These are phyloP conservation scores for Cheilosia grossa DNA, from an alignment of 2,888 invertebrate species.

Conservation along the genomic window DNA sequence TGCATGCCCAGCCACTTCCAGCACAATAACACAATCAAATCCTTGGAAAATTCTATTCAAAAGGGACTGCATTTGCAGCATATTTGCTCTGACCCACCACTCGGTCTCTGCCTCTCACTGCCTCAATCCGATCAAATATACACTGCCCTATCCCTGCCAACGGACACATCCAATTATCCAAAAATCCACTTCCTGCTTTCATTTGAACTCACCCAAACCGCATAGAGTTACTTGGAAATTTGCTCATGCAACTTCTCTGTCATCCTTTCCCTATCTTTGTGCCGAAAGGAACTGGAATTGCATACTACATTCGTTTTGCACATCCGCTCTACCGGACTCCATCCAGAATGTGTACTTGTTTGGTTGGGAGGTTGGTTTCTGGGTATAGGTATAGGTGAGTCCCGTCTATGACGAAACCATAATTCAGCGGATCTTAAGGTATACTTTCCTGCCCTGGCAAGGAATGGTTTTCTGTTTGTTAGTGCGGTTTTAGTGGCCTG, in stretches of 20 bases:
- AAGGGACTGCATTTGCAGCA: too few relatives aligned
- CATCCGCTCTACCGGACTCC: conserved; percentile 4
- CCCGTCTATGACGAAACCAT: conserved; percentile 34
- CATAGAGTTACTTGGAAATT: too few relatives aligned
- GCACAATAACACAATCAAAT: too few relatives aligned
- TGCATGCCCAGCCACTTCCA: too few relatives aligned
- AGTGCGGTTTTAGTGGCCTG: conserved; percentile 33
- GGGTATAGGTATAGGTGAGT: conserved; percentile 9
- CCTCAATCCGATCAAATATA: too few relatives aligned
- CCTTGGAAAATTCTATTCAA: too few relatives aligned
- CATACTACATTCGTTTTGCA: conserved; percentile 9
- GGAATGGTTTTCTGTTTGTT: conserved; percentile 2
- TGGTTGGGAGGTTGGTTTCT: conserved; percentile 21
- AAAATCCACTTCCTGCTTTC: too few relatives aligned
- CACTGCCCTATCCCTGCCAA: too few relatives aligned
- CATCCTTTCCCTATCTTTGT: conserved; percentile 14
- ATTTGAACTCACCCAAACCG: too few relatives aligned
- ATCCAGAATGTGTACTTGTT: conserved; percentile 13
- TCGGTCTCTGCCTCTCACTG: too few relatives aligned
- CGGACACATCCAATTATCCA: too few relatives aligned
- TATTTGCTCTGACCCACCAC: too few relatives aligned
- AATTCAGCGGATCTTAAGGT: conserved; percentile 40
- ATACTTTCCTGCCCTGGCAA: conserved; percentile 17
- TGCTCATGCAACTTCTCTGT: conserved; percentile 2
- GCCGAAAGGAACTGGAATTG: conserved; percentile 15